phyloP scores from a whole-genome alignment of 2,113 vertebrate genomes.

The Heterotis niloticus region DNA sequence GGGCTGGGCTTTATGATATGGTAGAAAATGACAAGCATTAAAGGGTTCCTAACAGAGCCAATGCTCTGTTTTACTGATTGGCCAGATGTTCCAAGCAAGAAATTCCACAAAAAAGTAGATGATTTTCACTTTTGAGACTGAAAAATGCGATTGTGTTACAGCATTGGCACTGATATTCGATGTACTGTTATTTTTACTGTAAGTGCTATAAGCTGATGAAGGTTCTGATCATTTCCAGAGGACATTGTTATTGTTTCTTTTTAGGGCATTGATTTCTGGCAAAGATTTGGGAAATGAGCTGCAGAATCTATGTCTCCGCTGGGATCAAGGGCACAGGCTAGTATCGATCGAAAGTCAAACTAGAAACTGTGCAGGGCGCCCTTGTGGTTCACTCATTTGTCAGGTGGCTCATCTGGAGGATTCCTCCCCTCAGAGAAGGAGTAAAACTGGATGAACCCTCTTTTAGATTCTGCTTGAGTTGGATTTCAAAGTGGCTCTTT shows the following conservation, averaged over 20 bases:
- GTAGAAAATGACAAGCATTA: too few relatives aligned
- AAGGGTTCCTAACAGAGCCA: too few relatives aligned
- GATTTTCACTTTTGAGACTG: too few relatives aligned
- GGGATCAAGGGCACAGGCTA: background rate
- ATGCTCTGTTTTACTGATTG: too few relatives aligned
- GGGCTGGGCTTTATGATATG: too few relatives aligned
- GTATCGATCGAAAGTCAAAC: slow-evolving; percentile 5
- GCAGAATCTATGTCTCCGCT: slow-evolving; percentile 12
- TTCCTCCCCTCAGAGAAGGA: background rate
- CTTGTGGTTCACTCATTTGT: background rate
- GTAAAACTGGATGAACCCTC: background rate
- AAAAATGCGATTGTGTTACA: too few relatives aligned
- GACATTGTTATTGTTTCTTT: slow-evolving; percentile 4
- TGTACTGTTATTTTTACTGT: too few relatives aligned
- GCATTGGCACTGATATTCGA: too few relatives aligned
- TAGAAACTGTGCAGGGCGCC: background rate
- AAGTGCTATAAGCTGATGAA: background rate
- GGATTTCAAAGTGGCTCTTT: too few relatives aligned
- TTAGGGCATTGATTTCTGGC: slow-evolving; percentile 19
- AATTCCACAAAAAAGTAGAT: too few relatives aligned
- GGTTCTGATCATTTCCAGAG: background rate
- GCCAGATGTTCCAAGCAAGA: too few relatives aligned
- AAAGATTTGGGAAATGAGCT: background rate
- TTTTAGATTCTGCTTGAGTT: background rate
- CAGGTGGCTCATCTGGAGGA: background rate